A percentile compares a stretch with the other conserved stretches of the same genome.
phyloP scores from a whole-genome alignment of 2,797 vertebrate species.

The Ataeniobius toweri region DNA sequence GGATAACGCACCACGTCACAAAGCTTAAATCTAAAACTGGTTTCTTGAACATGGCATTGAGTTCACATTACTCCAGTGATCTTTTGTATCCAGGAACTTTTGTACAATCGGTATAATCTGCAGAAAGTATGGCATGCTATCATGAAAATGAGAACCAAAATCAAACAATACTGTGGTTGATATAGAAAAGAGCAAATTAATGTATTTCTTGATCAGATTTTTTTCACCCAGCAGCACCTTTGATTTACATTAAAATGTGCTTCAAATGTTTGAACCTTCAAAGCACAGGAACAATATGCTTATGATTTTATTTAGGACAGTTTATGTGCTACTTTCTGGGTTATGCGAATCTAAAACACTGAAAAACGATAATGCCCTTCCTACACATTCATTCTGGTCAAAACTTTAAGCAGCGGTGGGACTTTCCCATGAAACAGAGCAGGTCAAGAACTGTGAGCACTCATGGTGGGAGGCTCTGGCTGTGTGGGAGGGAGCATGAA shows the following conservation, averaged over 20 bases:
- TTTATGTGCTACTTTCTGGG: conserved; percentile 24
- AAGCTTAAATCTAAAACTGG: too few species aligned
- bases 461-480: conserved; percentile 82
- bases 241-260: neutral
- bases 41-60: too few species aligned
- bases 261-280: neutral
- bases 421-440: conserved; percentile 74
- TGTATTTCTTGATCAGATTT: too few species aligned
- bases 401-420: conserved; percentile 60
- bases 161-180: neutral
- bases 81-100: neutral
- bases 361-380: conserved; percentile 21
- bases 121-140: neutral
- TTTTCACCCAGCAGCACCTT: neutral
- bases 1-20: neutral
- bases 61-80: neutral
- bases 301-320: conserved; percentile 32
- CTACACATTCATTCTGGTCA: conserved; percentile 62
- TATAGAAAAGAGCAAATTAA: neutral
- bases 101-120: neutral
- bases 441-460: conserved; percentile 66
- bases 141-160: neutral
- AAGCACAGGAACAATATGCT: conserved; percentile 17
- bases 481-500: conserved; percentile 76
- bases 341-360: conserved; percentile 38